Evolutionary conservation across 2,888 invertebrate genomes (phyloP), one percentile per base, ranked within the genome.

Genomic region (Microplitis manilae): DNA sequence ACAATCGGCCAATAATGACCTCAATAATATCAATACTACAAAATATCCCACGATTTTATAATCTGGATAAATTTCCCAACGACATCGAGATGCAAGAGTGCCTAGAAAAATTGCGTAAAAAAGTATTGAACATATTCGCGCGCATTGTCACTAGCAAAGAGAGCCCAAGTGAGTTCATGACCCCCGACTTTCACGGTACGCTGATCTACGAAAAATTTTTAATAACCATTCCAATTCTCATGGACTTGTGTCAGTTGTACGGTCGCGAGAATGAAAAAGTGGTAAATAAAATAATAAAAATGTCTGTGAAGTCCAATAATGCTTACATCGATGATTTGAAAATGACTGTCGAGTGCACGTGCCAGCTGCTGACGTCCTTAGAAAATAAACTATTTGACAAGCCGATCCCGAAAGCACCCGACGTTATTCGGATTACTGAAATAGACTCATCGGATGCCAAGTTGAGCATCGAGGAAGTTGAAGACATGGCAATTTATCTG

Each of bases 61-160:
- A 93, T 73, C 81, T 89, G 9, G 88, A 91, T 77, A 82, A 85
- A 69, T 88, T 91, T 69, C 91, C 92, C 1, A 84, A 88, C 5
- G 87, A 90, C 74, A 81, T 86, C n/a, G 85, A 89, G 9, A 90
- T 93, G 30, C 91, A 91, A 67, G 91, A 93, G 40, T 91, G 94
- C 67, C 92, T 96, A 62, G 91, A 93, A 79, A 91, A 92, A 73
- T 85, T 93, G 13, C 90, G 91, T 77, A 86, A 89, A 64, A 87
- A 91, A 17, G 93, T 96, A 74, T 93, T 96, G 70, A 90, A 94
- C 30, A 91, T 96, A 7, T 94, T 95, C 85, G 92, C 94, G 81
- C 93, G 97, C 84, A 92, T 98, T 81, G 92, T 95, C 8, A 96
- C 96, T 9, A 94, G 94, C 88, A 94, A 94, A 83, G 96, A 96